A percentile compares a stretch with the other conserved stretches of the same genome.
These are phyloP conservation scores for Stenoptilia bipunctidactyla DNA, from an alignment of 2,888 invertebrate species.

Conservation along the genomic window DNA sequence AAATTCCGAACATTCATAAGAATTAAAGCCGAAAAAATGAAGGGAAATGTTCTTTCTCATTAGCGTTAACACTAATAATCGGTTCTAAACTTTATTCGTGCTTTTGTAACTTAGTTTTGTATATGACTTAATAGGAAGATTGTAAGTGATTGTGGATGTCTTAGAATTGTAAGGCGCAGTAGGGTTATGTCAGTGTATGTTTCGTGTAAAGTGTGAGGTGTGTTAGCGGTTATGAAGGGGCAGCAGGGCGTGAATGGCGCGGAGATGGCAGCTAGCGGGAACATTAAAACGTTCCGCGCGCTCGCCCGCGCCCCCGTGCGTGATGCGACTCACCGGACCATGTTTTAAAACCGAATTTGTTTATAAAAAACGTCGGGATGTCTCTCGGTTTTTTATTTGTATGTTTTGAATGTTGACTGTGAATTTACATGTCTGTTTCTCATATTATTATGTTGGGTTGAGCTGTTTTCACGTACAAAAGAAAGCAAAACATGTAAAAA, in stretches of 20 bases:
- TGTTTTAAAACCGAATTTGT: slow-evolving; percentile 48
- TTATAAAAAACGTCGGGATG: slow-evolving; percentile 32
- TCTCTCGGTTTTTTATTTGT: slow-evolving; percentile 23
- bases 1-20: slow-evolving; percentile 33
- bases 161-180: not conserved
- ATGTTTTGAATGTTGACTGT: slow-evolving; percentile 8
- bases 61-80: slow-evolving; percentile 39
- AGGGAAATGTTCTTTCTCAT: slow-evolving; percentile 41
- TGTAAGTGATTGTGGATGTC: slow-evolving; percentile 14
- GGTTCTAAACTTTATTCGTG: slow-evolving; percentile 17
- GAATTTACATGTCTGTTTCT: slow-evolving; percentile 16
- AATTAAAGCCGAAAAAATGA: slow-evolving; percentile 28
- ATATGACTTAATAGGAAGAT: too few relatives aligned
- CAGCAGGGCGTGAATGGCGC: slow-evolving; percentile 31
- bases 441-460: slow-evolving; percentile 15
- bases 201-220: slow-evolving; percentile 9
- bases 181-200: not conserved
- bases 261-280: slow-evolving; percentile 16
- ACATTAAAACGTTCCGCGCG: slow-evolving; percentile 60
- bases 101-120: slow-evolving; percentile 6
- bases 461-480: slow-evolving; percentile 10
- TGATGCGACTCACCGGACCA: slow-evolving; percentile 39
- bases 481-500: not conserved
- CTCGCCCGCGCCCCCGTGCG: slow-evolving; percentile 39
- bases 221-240: slow-evolving; percentile 30